These are phyloP conservation scores for Propithecus perrieri DNA, from an alignment of 2,797 vertebrate species.

Conservation along the genomic window DNA sequence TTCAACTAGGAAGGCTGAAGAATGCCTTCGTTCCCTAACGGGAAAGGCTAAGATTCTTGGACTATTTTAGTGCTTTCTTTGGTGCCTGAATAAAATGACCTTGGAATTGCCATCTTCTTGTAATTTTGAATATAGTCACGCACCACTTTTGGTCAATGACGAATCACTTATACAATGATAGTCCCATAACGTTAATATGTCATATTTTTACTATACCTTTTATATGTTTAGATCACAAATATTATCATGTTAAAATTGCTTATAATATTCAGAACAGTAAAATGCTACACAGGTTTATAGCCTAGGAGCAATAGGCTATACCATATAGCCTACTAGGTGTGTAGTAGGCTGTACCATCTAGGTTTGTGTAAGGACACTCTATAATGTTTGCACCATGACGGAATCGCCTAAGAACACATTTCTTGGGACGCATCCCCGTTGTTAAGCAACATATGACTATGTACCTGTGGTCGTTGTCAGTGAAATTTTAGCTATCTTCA, in stretches of 20 bases:
- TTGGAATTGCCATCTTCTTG: neutral
- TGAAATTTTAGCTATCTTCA: slow-evolving; percentile 17
- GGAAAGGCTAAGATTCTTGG: neutral
- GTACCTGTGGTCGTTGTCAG: neutral
- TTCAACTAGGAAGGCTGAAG: slow-evolving; percentile 67
- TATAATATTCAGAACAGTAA: neutral
- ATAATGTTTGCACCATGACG: neutral
- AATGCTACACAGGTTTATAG: neutral
- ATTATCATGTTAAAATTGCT: neutral
- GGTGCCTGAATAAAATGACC: neutral
- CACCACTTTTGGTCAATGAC: neutral
- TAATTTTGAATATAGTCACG: neutral
- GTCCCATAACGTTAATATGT: neutral
- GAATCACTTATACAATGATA: neutral
- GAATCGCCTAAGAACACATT: neutral
- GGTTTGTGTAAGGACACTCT: neutral
- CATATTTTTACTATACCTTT: neutral
- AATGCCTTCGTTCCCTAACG: neutral
- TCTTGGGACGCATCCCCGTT: neutral
- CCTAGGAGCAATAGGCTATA: neutral
- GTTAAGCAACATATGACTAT: neutral
- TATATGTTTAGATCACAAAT: neutral
- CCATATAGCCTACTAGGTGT: neutral
- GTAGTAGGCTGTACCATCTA: neutral
- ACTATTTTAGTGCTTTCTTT: neutral